Evolutionary conservation across 1,140 invertebrate genomes (phyloP).

Genomic region (Rhyzopertha dominica): DNA sequence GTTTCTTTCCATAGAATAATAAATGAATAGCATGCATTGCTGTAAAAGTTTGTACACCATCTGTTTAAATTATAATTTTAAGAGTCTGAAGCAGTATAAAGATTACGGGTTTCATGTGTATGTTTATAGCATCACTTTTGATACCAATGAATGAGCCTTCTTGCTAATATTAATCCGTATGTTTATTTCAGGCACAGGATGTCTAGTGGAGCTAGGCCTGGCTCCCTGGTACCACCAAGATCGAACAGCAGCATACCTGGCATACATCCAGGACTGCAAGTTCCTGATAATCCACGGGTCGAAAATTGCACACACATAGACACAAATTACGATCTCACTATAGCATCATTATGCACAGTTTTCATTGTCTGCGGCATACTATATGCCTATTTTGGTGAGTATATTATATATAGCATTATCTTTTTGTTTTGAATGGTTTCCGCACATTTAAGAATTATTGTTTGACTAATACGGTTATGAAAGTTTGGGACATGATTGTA

Average conservation of each 20-base stretch:
- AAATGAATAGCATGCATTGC: no score
- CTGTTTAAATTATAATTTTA: no score
- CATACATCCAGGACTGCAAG: conserved; percentile 23
- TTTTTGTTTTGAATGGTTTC: background rate
- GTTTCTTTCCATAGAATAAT: no score
- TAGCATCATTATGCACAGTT: conserved; percentile 52
- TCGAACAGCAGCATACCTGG: conserved; percentile 29
- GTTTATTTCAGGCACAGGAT: no score
- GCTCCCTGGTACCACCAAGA: conserved; percentile 39
- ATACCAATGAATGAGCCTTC: no score
- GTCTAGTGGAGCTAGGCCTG: conserved; percentile 37
- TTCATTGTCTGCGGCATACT: conserved; percentile 59
- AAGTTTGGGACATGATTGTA: background rate
- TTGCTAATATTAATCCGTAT: no score
- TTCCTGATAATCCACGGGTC: conserved; percentile 35
- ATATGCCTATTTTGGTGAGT: conserved; percentile 61
- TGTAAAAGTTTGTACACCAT: no score
- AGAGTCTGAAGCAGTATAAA: no score
- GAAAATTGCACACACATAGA: conserved; percentile 49
- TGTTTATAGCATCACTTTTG: no score
- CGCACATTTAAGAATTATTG: no score
- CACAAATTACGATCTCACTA: conserved; percentile 52
- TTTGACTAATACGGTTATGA: background rate
- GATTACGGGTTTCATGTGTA: no score
- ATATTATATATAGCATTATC: background rate